Conservation (phyloP, 2,113 vertebrate species). For the Grammomys surdaster region DNA sequence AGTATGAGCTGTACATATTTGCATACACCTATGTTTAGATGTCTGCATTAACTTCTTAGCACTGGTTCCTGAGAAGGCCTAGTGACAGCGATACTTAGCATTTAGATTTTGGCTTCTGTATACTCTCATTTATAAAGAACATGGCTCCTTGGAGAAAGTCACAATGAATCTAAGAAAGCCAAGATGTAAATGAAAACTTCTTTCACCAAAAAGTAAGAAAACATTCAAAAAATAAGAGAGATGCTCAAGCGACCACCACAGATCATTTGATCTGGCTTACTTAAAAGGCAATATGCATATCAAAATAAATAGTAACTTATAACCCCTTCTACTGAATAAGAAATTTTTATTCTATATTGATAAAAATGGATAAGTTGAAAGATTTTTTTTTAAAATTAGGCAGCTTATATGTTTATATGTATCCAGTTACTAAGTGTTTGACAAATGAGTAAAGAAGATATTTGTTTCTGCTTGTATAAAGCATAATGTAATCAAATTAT, state of each 20-base stretch:
- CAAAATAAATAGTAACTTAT: constrained; percentile 6
- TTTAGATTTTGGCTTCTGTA: neutral
- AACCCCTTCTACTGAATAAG: neutral
- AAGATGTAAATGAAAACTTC: neutral
- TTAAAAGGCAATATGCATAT: neutral
- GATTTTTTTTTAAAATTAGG: neutral
- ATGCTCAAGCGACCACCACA: neutral
- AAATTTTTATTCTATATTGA: neutral
- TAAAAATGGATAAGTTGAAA: constrained; percentile 5
- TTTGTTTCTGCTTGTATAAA: neutral
- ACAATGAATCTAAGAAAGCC: neutral
- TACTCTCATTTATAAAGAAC: neutral
- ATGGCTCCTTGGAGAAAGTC: constrained; percentile 5
- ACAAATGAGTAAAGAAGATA: neutral
- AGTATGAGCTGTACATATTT: neutral
- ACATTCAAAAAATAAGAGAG: neutral
- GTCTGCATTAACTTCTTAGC: neutral
- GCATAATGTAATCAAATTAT: neutral
- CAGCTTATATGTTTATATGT: neutral
- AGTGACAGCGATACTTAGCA: neutral
- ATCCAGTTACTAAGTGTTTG: neutral
- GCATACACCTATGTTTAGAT: neutral
- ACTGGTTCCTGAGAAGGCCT: neutral
- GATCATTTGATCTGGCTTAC: neutral
- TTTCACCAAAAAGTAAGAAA: neutral